Evolutionary conservation across 1,140 invertebrate species (phyloP).

Genomic region (Pachypsylla venusta): DNA sequence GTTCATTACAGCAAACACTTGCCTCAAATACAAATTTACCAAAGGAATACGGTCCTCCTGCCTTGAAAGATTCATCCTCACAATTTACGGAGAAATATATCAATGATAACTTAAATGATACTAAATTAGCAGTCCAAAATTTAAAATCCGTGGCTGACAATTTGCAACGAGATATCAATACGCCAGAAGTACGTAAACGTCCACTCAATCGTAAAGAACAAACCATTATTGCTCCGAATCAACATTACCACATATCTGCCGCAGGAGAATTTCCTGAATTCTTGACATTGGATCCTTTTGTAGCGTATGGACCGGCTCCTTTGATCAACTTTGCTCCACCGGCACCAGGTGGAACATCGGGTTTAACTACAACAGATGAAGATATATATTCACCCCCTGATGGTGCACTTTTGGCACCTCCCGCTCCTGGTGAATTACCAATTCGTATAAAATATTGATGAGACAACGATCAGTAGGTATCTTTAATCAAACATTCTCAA

Average conservation of each 20-base stretch:
- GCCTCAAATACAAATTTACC: not conserved
- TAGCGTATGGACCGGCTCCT: not conserved
- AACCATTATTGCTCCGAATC: not conserved
- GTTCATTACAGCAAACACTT: no score
- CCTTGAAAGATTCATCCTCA: not conserved
- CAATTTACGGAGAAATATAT: not conserved
- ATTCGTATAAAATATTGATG: no score
- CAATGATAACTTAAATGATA: not conserved
- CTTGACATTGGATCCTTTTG: constrained; percentile 2
- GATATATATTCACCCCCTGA: not conserved
- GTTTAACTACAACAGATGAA: not conserved
- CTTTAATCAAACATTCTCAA: no score
- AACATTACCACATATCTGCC: not conserved
- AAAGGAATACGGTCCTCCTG: not conserved
- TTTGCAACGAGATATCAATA: not conserved
- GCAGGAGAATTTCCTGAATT: not conserved
- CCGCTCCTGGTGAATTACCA: not conserved
- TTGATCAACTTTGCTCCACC: constrained; percentile 1
- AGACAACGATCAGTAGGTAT: no score
- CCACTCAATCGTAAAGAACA: not conserved
- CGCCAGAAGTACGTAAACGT: not conserved
- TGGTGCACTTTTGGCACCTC: not conserved
- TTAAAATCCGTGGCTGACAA: not conserved
- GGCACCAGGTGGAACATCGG: not conserved
- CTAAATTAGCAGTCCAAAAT: not conserved